Evolutionary conservation across 2,797 vertebrate species (phyloP).

Genomic region (Tapirus indicus): DNA sequence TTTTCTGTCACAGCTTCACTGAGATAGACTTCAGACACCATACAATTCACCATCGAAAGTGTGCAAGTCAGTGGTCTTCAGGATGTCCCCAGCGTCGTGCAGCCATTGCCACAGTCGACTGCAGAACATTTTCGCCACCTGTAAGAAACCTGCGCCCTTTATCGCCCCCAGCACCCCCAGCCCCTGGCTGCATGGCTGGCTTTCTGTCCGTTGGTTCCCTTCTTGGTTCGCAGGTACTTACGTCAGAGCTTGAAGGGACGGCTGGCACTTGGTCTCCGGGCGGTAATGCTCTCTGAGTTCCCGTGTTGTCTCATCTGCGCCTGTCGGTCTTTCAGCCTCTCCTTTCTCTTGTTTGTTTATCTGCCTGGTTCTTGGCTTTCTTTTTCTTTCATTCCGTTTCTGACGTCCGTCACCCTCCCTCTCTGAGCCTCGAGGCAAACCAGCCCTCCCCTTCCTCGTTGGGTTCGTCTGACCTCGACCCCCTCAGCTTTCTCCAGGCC

Average conservation of each 20-base stretch:
- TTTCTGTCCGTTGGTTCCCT: not conserved
- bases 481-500: too few relatives aligned
- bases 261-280: too few relatives aligned
- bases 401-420: not conserved
- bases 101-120: too few relatives aligned
- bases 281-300: not conserved
- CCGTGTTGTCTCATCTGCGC: rapidly evolving
- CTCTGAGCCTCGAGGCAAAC: not conserved
- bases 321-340: not conserved
- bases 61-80: not conserved
- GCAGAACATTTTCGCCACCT: rapidly evolving
- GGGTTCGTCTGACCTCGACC: rapidly evolving
- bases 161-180: not conserved
- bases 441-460: rapidly evolving
- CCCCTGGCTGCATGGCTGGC: not conserved
- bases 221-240: rapidly evolving
- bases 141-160: not conserved
- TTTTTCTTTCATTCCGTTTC: not conserved
- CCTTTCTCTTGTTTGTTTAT: rapidly evolving
- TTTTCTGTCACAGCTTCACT: not conserved
- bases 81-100: rapidly evolving
- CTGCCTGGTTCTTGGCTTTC: not conserved
- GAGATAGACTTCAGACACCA: not conserved
- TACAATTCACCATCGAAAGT: too few relatives aligned
- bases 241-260: too few relatives aligned